Evolutionary conservation across 2,797 vertebrate species (phyloP).

Genomic region (Acestrorhynchus altus): DNA sequence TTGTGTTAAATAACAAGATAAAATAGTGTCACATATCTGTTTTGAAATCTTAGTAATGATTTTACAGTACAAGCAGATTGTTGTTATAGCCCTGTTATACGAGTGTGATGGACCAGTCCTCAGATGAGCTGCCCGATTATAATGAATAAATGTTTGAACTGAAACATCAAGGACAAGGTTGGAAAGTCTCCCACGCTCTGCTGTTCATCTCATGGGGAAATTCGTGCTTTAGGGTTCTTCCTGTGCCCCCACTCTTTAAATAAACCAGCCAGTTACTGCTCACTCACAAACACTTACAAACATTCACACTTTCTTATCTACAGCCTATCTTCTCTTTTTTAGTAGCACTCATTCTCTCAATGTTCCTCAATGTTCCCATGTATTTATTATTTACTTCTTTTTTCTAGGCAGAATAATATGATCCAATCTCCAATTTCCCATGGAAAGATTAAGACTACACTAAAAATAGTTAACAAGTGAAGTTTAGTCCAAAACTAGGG

Average conservation of each 20-base stretch:
- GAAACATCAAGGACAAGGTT: constrained; percentile 40
- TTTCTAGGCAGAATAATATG: neutral
- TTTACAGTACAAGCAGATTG: neutral
- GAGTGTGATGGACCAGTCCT: neutral
- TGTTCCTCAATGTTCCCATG: neutral
- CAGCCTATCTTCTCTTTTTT: neutral
- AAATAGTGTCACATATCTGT: neutral
- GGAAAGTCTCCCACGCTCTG: constrained; percentile 46
- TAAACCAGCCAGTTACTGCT: constrained; percentile 36
- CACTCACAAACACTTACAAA: neutral
- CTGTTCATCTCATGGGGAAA: constrained; percentile 40
- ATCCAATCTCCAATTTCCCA: neutral
- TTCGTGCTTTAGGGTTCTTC: constrained; percentile 16
- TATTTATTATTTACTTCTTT: neutral
- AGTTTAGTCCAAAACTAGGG: neutral
- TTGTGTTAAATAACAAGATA: neutral
- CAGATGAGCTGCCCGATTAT: constrained; percentile 33
- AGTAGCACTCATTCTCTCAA: neutral
- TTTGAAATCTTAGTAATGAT: neutral
- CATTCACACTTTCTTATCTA: constrained; percentile 3
- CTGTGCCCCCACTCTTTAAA: constrained; percentile 42
- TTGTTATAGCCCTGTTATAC: neutral
- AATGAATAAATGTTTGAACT: constrained; percentile 32
- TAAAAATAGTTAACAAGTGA: neutral
- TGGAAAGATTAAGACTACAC: neutral